Evolutionary conservation across 2,113 vertebrate genomes (phyloP).

Genomic region (Mus spicilegus): DNA sequence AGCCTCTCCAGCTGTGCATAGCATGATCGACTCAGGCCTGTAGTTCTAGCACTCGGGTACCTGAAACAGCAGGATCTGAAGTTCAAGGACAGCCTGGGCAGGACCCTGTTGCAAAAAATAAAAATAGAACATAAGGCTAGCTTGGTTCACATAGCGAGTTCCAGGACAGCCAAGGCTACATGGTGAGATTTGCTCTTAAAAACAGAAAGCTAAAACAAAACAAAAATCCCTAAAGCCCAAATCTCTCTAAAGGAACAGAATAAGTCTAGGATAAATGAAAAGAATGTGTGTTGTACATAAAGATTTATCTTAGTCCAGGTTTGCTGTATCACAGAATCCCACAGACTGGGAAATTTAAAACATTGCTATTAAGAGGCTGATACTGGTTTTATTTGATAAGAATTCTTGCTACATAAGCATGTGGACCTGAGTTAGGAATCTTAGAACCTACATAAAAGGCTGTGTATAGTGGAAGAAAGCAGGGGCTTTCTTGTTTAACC

Average conservation of each 20-base stretch:
- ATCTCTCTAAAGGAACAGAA: conserved; percentile 13
- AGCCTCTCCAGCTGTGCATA: background rate
- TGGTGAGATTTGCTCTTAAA: background rate
- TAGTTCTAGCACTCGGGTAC: background rate
- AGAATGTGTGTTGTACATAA: background rate
- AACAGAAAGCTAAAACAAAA: background rate
- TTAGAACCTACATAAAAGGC: background rate
- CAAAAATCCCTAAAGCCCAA: background rate
- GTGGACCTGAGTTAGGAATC: background rate
- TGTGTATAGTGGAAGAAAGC: background rate
- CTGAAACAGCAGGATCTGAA: background rate
- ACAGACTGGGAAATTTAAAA: background rate
- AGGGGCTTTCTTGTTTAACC: background rate
- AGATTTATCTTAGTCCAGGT: background rate
- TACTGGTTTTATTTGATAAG: background rate
- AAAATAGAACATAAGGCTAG: background rate
- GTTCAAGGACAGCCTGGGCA: background rate
- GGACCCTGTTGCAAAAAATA: background rate
- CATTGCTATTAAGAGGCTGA: background rate
- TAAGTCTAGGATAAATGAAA: conserved; percentile 38
- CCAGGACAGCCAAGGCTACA: background rate
- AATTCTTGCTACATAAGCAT: background rate
- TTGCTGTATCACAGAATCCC: background rate
- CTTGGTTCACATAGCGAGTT: background rate
- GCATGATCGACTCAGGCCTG: background rate